Base-by-base conservation (phyloP, 2,113 vertebrate species). In the Felis chaus region DNA sequence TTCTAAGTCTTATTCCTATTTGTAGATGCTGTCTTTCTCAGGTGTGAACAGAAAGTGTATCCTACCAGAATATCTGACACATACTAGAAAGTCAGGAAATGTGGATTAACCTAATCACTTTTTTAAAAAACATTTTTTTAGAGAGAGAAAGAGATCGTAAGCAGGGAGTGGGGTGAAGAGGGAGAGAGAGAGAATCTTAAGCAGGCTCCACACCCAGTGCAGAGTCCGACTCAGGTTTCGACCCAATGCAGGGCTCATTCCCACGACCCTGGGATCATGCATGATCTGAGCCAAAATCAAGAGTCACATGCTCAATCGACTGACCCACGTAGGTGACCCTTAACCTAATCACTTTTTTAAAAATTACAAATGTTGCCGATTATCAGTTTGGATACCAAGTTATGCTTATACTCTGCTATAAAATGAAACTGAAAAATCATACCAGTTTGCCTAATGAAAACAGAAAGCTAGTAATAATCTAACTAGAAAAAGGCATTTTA, bases 351-450 rank as follows among this genome's bases (percentile, higher is more conserved):
- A 25, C 57, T 61, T 61, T 61, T 61, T 61, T 5, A 89, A 74
- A 89, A 91, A 39, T 86, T 45, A 73, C 6, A 80, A 0, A 53
- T 68, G 61, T 81, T 89, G 41, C 13, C 9, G 39, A 4, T 84
- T 82, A 69, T 31, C 45, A 29, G 48, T 74, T 92, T 80, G 11
- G 36, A 71, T 90, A 36, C 74, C 29, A 96, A 73, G 7, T 55
- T 53, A 10, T 73, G 57, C 45, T 78, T 91, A 65, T 63, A 55
- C 23, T 92, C 3, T 36, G 15, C 63, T 33, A 25, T 71, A 78
- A 95, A 65, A 95, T 61, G 15, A 82, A 95, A 91, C 73, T 85
- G 50, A 94, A 84, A 95, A 85, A 21, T 86, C 31, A 65, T 61
- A n/a, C 19, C 57, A 45, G 53, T 95, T 95, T 97, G 85, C 55